Conservation (phyloP, 2,113 vertebrate species). For the Cervus canadensis region DNA sequence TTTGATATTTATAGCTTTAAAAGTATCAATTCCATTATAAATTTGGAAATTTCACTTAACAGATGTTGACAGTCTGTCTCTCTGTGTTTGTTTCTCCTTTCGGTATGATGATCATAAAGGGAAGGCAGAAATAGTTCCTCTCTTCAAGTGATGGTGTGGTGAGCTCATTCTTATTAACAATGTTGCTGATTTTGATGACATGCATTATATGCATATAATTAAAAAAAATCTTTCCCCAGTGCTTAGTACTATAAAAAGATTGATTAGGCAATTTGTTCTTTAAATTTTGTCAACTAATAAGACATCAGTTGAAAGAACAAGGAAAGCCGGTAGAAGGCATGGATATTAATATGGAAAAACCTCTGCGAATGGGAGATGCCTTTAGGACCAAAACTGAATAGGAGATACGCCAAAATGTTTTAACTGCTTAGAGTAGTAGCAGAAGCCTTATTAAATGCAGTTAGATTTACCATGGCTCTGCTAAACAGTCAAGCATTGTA, state of each 20-base stretch:
- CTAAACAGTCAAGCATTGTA: not conserved
- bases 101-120: not conserved
- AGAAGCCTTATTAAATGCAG: slow-evolving; percentile 43
- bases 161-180: slow-evolving; percentile 58
- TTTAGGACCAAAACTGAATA: slow-evolving; percentile 45
- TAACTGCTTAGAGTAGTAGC: slow-evolving; percentile 24
- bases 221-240: slow-evolving; percentile 5
- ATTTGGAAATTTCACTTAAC: slow-evolving; percentile 31
- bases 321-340: slow-evolving; percentile 34
- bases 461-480: slow-evolving; percentile 36
- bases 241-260: slow-evolving; percentile 56
- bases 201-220: slow-evolving; percentile 48
- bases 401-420: slow-evolving; percentile 41
- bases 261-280: slow-evolving; percentile 57
- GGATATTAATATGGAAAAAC: slow-evolving; percentile 63
- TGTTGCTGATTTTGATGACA: slow-evolving; percentile 55
- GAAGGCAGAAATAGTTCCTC: not conserved
- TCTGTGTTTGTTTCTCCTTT: slow-evolving; percentile 25
- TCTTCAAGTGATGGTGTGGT: slow-evolving; percentile 30
- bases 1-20: not conserved
- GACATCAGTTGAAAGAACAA: slow-evolving; percentile 50
- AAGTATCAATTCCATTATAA: slow-evolving; percentile 30
- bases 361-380: slow-evolving; percentile 34
- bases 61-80: not conserved
- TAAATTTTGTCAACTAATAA: slow-evolving; percentile 65